Percentiles rank a stretch among this genome's conserved stretches.
These are phyloP conservation scores for Prenolepis imparis DNA, from an alignment of 2,888 invertebrate species.

Conservation along the genomic window DNA sequence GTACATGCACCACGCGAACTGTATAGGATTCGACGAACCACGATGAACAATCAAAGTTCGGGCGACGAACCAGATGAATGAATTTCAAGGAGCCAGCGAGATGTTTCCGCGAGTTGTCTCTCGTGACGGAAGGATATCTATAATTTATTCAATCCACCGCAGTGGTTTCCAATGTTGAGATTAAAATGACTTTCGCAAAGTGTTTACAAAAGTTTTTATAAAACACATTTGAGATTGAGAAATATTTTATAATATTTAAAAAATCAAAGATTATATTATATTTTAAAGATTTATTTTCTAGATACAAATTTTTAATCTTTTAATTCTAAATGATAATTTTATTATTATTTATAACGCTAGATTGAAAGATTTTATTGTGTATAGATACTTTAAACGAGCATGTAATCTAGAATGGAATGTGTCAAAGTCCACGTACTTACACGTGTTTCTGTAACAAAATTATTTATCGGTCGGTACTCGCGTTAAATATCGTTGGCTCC, in stretches of 20 bases:
- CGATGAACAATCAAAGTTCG: constrained; percentile 16
- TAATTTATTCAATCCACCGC: neutral
- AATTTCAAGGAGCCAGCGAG: constrained; percentile 38
- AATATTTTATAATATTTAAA: neutral
- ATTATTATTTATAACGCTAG: neutral
- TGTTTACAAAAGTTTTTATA: constrained; percentile 3
- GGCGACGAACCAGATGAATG: constrained; percentile 20
- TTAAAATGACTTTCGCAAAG: neutral
- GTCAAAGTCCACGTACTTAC: neutral
- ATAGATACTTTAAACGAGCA: neutral
- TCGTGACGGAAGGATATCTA: neutral
- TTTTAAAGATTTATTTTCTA: neutral
- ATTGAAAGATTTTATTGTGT: neutral
- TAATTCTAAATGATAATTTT: neutral
- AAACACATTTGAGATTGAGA: neutral
- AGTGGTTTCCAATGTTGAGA: neutral
- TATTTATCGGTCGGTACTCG: constrained; percentile 12
- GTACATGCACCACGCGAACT: neutral
- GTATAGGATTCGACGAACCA: neutral
- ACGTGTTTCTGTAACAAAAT: constrained; percentile 22
- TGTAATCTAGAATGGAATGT: neutral
- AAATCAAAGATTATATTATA: neutral
- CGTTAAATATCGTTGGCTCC: constrained; percentile 36
- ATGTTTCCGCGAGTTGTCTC: constrained; percentile 5
- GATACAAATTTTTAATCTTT: neutral